Evolutionary conservation across 2,888 invertebrate genomes (phyloP).

Genomic region (Oscheius onirici): DNA sequence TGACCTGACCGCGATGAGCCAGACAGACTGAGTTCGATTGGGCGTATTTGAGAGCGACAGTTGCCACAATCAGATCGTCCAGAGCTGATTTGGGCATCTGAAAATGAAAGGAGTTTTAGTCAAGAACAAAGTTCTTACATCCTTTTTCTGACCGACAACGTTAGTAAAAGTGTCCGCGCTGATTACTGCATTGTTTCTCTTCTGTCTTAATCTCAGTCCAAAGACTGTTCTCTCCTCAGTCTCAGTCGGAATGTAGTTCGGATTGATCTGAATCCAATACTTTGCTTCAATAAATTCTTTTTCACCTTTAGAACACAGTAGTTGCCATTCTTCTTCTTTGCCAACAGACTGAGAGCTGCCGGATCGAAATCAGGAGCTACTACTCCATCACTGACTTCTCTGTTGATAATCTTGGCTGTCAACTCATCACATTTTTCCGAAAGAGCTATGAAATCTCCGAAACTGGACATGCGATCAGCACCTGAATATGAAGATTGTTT

Average conservation of each 20-base stretch:
- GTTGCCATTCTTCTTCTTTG: conserved; percentile 91
- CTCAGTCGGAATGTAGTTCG: conserved; percentile 82
- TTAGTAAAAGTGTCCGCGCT: conserved; percentile 83
- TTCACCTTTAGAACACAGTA: conserved; percentile 85
- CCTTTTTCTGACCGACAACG: conserved; percentile 80
- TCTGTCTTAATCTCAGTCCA: conserved; percentile 83
- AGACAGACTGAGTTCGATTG: conserved; percentile 98
- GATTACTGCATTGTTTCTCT: conserved; percentile 87
- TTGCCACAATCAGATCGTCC: conserved; percentile 91
- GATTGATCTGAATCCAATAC: conserved; percentile 81
- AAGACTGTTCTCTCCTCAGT: conserved; percentile 86
- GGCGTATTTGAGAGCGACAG: conserved; percentile 94
- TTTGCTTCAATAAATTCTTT: not conserved
- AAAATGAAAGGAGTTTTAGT: conserved; percentile 35
- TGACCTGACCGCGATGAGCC: conserved; percentile 83
- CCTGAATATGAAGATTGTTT: conserved; percentile 73
- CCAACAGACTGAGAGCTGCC: conserved; percentile 85
- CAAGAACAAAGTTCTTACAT: conserved; percentile 72
- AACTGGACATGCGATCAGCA: conserved; percentile 98
- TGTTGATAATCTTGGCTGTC: conserved; percentile 89
- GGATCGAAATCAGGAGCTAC: conserved; percentile 90
- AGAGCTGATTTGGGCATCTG: conserved; percentile 82
- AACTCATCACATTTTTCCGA: conserved; percentile 88
- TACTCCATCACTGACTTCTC: conserved; percentile 95
- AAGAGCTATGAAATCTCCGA: conserved; percentile 95